Evolutionary conservation across 2,888 invertebrate genomes (phyloP), one percentile per base, ranked within the genome.

Genomic region (Ferrisia virgata): DNA sequence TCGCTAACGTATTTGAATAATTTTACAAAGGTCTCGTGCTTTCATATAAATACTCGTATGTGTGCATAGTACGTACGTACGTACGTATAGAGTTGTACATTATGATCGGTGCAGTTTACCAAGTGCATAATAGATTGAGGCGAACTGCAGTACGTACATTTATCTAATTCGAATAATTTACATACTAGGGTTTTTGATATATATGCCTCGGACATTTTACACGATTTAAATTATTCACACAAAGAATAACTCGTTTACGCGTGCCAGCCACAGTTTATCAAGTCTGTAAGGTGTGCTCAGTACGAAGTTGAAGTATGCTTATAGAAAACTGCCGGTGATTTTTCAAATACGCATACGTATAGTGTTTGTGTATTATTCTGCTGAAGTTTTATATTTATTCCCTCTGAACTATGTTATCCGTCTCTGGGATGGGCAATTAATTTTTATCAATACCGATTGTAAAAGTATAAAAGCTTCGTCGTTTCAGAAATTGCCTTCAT

Each of bases 141-240:
- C 69, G 8, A 69, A 31, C 69, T 69, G 69, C 69, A 69, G 69
- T 13, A 40, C 13, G 53, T 53, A 53, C n/a, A n/a, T n/a, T n/a
- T 69, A 31, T 69, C 22, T 69, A 31, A 69, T 69, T 69, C 69
- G 69, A 69, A 69, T 69, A 69, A 69, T 69, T 69, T 69, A 69
- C 69, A 69, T 69, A 69, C n/a, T 31, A 28, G 53, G 31, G 69
- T 69, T n/a, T n/a, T 31, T 31, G 69, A 69, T 69, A 31, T 53
- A 53, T 69, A 15, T 28, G n/a, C 69, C 15, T 22, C 53, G 69
- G 28, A 69, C 28, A 69, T 69, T 31, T 28, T 69, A 69, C 69
- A 69, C 69, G 69, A 69, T 69, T 69, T 69, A 69, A 31, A 69
- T 69, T 69, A 69, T 69, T 69, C 69, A 69, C 28, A 18, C n/a